These are phyloP conservation scores for Chloropsis hardwickii DNA, from an alignment of 2,113 vertebrate genomes.

Conservation along the genomic window DNA sequence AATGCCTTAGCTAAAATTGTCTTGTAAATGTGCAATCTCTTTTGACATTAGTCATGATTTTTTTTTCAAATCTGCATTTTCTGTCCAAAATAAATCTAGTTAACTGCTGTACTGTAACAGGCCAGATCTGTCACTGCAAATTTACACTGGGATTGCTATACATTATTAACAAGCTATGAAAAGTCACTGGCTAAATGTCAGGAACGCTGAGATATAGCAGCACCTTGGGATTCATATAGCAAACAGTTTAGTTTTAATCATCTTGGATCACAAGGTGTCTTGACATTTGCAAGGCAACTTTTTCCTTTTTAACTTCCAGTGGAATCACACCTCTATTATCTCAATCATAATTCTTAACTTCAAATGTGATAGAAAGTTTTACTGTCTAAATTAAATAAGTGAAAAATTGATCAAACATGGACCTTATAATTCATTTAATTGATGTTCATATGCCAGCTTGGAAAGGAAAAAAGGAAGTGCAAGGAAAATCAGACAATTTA, in stretches of 20 bases:
- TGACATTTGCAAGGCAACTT: conserved; percentile 76
- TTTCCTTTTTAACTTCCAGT: conserved; percentile 67
- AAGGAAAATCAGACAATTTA: conserved; percentile 45
- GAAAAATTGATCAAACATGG: conserved; percentile 57
- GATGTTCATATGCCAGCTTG: background rate
- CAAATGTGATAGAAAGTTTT: conserved; percentile 66
- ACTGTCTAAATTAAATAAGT: conserved; percentile 70
- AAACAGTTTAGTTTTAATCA: conserved; percentile 83
- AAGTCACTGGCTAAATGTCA: conserved; percentile 80
- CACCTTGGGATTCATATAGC: conserved; percentile 76
- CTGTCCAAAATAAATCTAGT: conserved; percentile 73
- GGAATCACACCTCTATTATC: conserved; percentile 69
- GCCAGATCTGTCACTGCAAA: conserved; percentile 66
- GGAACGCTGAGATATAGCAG: conserved; percentile 66
- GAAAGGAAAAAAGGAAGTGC: background rate
- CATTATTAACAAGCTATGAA: conserved; percentile 81
- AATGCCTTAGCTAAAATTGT: background rate
- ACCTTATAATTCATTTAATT: conserved; percentile 65
- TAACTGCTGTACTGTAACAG: conserved; percentile 68
- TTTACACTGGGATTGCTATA: conserved; percentile 74
- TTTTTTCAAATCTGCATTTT: conserved; percentile 66
- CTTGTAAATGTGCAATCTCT: conserved; percentile 21
- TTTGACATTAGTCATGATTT: conserved; percentile 48
- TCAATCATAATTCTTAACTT: conserved; percentile 68
- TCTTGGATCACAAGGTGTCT: conserved; percentile 70